Conservation (phyloP, 2,113 vertebrate species). For the Saguinus midas region DNA sequence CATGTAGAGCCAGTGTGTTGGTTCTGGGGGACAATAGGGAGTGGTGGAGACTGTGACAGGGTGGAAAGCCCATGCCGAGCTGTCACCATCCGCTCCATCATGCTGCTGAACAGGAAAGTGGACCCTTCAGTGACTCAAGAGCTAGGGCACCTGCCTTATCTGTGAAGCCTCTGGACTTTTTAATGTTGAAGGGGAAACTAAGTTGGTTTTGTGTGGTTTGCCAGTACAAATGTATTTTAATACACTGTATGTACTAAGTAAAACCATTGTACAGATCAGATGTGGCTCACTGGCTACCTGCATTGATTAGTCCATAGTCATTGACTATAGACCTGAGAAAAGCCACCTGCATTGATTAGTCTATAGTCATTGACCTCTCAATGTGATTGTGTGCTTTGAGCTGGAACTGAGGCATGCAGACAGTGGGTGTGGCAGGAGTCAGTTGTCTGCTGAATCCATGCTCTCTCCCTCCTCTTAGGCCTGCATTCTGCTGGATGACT, state of each 20-base stretch:
- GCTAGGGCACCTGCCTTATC: background rate
- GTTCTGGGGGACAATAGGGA: background rate
- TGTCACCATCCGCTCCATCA: accelerated
- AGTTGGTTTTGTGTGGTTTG: background rate
- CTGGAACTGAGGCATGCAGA: background rate
- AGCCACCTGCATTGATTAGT: background rate
- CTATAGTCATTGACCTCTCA: background rate
- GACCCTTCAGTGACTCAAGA: background rate
- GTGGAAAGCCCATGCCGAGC: accelerated
- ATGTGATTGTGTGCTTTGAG: background rate
- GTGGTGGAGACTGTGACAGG: background rate
- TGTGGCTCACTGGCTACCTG: too few species aligned
- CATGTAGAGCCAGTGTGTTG: background rate
- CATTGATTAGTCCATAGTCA: background rate
- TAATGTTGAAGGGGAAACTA: background rate
- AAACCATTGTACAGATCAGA: background rate
- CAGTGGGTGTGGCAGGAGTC: background rate
- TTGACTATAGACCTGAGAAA: background rate
- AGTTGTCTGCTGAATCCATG: accelerated
- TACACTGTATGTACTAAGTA: background rate
- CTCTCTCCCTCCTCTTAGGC: accelerated
- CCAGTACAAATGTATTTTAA: background rate
- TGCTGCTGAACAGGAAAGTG: accelerated
- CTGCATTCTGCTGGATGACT: background rate
- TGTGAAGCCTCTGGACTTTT: background rate